A percentile compares a stretch with the other conserved stretches of the same genome.
These are phyloP conservation scores for Oceanodroma tethys DNA, from an alignment of 2,113 vertebrate genomes.

Conservation along the genomic window DNA sequence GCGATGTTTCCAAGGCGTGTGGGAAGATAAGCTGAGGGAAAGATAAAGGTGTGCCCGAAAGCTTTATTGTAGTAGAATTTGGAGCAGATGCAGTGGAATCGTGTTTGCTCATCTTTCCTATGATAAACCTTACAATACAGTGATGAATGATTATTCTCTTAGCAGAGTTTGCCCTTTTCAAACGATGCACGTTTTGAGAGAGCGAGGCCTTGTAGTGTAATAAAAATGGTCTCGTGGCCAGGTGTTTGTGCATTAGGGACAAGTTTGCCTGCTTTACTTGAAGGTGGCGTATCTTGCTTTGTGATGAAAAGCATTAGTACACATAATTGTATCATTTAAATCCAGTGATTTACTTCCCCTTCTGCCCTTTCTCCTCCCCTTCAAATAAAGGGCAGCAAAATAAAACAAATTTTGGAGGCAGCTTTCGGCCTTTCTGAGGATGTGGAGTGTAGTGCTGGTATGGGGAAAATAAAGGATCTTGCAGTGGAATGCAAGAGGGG, in stretches of 20 bases:
- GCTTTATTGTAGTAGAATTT: background rate
- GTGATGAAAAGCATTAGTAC: background rate
- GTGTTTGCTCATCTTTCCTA: background rate
- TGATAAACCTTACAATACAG: background rate
- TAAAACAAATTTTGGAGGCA: background rate
- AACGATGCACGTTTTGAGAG: background rate
- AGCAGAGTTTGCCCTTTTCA: background rate
- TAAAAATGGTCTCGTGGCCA: background rate
- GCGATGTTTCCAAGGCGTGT: accelerated
- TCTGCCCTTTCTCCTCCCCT: background rate
- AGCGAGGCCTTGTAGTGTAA: background rate
- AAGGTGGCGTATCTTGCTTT: background rate
- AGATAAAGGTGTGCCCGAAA: background rate
- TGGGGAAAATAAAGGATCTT: background rate
- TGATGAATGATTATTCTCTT: background rate
- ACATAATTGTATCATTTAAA: background rate
- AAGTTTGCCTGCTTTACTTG: background rate
- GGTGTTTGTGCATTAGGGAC: background rate
- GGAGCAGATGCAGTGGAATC: background rate
- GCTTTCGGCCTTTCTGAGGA: background rate
- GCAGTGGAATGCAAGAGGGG: background rate
- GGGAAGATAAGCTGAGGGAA: background rate
- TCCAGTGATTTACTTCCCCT: background rate
- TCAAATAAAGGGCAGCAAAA: background rate
- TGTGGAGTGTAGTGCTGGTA: background rate